Conservation (phyloP, 2,113 vertebrate genomes). For the Gopherus evgoodei region DNA sequence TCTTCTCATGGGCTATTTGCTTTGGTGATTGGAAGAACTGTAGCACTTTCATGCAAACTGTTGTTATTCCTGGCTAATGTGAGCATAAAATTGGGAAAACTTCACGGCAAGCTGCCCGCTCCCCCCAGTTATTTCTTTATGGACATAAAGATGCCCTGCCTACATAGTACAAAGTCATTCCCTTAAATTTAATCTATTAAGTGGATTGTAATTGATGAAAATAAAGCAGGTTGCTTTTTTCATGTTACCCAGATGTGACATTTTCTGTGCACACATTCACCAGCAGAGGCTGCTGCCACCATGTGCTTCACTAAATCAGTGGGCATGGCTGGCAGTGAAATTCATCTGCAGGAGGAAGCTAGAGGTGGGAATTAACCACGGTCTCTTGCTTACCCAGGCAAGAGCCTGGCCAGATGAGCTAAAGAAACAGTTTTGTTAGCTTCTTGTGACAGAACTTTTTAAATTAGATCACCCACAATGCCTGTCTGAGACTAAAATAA, state of each 20-base stretch:
- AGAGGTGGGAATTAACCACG: background rate
- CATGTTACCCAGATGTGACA: background rate
- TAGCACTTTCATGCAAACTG: rapidly evolving
- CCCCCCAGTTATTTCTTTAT: background rate
- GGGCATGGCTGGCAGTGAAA: background rate
- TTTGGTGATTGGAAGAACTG: background rate
- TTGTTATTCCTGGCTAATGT: rapidly evolving
- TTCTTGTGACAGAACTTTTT: background rate
- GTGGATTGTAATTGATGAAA: background rate
- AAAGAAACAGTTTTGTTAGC: background rate
- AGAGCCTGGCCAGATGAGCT: background rate
- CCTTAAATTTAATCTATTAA: rapidly evolving
- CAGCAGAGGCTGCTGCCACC: conserved; percentile 69
- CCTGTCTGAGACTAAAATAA: background rate
- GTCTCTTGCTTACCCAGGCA: background rate
- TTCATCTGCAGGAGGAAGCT: background rate
- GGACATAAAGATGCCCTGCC: background rate
- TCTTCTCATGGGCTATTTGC: background rate
- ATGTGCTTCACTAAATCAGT: background rate
- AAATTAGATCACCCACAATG: background rate
- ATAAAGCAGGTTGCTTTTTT: background rate
- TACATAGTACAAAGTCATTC: background rate
- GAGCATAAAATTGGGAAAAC: background rate
- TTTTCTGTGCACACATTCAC: conserved; percentile 2
- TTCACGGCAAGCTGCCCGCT: too few species aligned